Percentiles rank a stretch among this genome's conserved stretches.
phyloP scores from a whole-genome alignment of 2,888 invertebrate species.

The Tiliacea citrago region DNA sequence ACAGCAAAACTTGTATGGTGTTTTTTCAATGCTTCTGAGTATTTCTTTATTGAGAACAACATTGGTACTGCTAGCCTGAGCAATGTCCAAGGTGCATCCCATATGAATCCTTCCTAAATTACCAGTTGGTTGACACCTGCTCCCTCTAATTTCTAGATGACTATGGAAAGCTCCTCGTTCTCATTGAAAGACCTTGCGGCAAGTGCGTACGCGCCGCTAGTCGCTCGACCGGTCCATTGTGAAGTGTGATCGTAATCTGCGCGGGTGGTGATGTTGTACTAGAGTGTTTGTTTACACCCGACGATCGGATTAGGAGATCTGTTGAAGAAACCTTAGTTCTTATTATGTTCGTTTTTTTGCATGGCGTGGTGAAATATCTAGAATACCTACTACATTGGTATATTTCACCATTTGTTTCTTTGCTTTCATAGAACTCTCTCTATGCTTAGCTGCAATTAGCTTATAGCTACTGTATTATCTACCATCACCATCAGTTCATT shows the following conservation, averaged over 20 bases:
- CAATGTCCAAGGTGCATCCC: neutral
- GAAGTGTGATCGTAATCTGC: slow-evolving; percentile 37
- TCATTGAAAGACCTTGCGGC: slow-evolving; percentile 47
- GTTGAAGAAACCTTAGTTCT: neutral
- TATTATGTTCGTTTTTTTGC: neutral
- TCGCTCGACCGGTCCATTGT: slow-evolving; percentile 53
- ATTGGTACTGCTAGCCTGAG: too few species aligned
- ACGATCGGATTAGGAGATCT: neutral
- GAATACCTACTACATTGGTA: too few species aligned
- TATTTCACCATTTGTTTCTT: too few species aligned
- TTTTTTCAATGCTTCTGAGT: neutral
- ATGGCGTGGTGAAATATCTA: too few species aligned
- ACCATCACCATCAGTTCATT: neutral
- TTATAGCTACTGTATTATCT: neutral
- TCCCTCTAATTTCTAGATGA: slow-evolving; percentile 21
- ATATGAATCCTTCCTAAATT: neutral
- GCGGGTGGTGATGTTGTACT: slow-evolving; percentile 31
- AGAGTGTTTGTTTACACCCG: slow-evolving; percentile 30
- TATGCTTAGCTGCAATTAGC: neutral
- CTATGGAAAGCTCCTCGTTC: slow-evolving; percentile 36
- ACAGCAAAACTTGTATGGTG: too few species aligned
- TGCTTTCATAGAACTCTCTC: neutral
- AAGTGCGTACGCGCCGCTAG: slow-evolving; percentile 51
- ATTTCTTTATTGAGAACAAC: neutral
- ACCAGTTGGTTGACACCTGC: neutral